A percentile compares a stretch with the other conserved stretches of the same genome.
phyloP scores from a whole-genome alignment of 64 coral and sea anemone species.

The Pachyseris speciosa region DNA sequence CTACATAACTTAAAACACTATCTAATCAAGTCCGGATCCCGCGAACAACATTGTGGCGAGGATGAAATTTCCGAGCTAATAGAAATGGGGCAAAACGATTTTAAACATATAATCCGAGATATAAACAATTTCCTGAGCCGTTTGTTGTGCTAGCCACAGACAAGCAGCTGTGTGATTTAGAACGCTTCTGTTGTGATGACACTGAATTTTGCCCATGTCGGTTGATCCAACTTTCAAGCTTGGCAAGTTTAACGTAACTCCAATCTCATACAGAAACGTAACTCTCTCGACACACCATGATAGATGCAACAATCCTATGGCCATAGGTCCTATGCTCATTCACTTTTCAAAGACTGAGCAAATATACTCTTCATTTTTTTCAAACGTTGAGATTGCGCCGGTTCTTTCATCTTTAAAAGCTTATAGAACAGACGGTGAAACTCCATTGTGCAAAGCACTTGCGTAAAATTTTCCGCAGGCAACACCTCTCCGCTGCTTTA shows the following conservation, averaged over 20 bases:
- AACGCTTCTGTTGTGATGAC: conserved; percentile 53
- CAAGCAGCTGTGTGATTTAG: conserved; percentile 24
- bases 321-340: no score
- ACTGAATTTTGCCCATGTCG: not conserved
- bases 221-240: conserved; percentile 47
- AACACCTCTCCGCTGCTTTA: no score
- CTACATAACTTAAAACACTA: conserved; percentile 21
- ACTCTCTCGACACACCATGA: no score
- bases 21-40: not conserved
- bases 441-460: conserved; percentile 43
- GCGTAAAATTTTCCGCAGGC: conserved; percentile 23
- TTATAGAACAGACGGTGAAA: conserved; percentile 41
- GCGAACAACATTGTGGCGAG: not conserved
- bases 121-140: conserved; percentile 48
- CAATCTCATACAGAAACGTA: no score
- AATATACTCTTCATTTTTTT: no score
- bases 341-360: no score
- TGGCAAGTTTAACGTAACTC: no score
- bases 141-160: conserved; percentile 39
- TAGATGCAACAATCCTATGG: no score
- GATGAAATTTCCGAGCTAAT: conserved; percentile 58
- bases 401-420: no score
- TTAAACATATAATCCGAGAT: conserved; percentile 28
- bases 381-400: no score
- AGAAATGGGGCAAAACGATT: conserved; percentile 46